Evolutionary conservation across 2,888 invertebrate species (phyloP).

Genomic region (Rotaria socialis): DNA sequence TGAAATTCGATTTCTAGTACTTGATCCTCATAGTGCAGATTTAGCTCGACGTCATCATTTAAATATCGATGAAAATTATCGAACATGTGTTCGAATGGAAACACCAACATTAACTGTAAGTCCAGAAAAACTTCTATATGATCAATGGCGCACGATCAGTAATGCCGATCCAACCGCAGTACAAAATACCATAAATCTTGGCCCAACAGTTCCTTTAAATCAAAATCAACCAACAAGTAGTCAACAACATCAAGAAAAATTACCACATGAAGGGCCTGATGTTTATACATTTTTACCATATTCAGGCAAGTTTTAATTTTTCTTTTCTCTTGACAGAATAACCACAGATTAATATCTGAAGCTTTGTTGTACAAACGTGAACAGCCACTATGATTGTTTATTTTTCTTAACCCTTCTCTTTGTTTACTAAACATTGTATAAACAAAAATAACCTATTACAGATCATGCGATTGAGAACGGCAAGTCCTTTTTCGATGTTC

Average conservation of each 20-base stretch:
- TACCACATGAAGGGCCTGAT: background rate
- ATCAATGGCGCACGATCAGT: conserved; percentile 5
- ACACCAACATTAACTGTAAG: conserved; percentile 34
- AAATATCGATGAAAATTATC: conserved; percentile 28
- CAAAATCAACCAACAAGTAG: background rate
- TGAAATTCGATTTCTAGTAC: conserved; percentile 33
- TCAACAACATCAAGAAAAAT: background rate
- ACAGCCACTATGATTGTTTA: background rate
- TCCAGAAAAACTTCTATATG: conserved; percentile 22
- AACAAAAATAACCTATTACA: background rate
- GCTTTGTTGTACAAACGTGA: background rate
- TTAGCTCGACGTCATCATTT: background rate
- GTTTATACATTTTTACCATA: conserved; percentile 33
- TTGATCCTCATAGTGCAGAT: conserved; percentile 20
- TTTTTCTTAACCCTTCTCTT: background rate
- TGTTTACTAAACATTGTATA: background rate
- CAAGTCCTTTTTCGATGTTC: background rate
- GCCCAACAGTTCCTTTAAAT: background rate
- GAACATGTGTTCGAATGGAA: conserved; percentile 32
- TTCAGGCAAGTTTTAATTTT: background rate
- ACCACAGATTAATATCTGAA: background rate
- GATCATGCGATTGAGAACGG: conserved; percentile 26
- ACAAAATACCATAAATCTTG: background rate
- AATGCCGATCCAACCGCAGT: background rate
- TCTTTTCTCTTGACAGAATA: background rate